Base-by-base conservation (phyloP, 2,113 vertebrate species). In the Casuarius casuarius region DNA sequence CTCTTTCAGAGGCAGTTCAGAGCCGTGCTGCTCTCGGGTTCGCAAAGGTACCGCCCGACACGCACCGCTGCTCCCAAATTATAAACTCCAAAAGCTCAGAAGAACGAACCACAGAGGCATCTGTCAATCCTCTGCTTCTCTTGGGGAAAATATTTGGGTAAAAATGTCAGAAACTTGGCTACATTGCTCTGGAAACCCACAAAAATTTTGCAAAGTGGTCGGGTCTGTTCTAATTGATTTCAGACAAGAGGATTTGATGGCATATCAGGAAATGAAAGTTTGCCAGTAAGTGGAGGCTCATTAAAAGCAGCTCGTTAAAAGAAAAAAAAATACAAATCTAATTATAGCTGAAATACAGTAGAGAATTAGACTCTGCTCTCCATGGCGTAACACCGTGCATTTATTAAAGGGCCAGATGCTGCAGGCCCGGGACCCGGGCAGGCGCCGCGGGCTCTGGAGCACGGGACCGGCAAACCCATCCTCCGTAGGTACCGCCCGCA, bases 241-340 rank as follows among this genome's bases (percentile, higher is more conserved):
- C 95, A 97, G 71, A 89, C 12, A 18, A 77, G 95, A 87, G 72
- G 73, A 58, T 82, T 76, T 86, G 92, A 94, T 76, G 97, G 91
- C 9, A 54, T 90, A 96, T 91, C 95, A 95, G 95, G 95, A 96
- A 97, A 97, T 40, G 18, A 93, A 95, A 86, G 84, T 85, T 96
- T 90, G 85, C 92, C 92, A 88, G 92, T 94, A 95, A 92, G 91
- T 81, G 79, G 68, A 97, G 92, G 84, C 94, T 96, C 91, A 94
- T 96, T 95, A 96, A 94, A 94, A 87, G 74, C 92, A 95, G 84
- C 93, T 96, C 65, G 42, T 95, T 95, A 92, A 83, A 96, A 78
- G 88, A 51, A 80, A 83, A 35, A 54, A 89, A 87, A 96, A 92
- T 79, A 91, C 40, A 87, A 85, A 96, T 89, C 94, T 96, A 96